phyloP scores from a whole-genome alignment of 2,888 invertebrate species.

The Rhaphigaster nebulosa region DNA sequence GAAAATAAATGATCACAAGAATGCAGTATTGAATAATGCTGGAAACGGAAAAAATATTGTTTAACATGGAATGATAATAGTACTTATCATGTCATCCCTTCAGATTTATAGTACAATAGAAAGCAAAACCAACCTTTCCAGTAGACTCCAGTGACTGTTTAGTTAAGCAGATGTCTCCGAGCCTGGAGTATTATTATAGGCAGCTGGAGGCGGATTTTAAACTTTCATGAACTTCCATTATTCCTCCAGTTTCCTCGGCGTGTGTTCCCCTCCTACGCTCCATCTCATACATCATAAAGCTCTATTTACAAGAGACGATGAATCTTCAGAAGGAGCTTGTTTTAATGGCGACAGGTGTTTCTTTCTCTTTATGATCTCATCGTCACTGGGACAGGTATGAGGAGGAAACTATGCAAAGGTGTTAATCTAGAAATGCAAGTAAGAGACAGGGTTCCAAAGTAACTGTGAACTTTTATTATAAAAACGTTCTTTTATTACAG shows the following conservation, averaged over 20 bases:
- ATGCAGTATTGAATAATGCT: no score
- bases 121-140: no score
- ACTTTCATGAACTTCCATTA: slow-evolving; percentile 3
- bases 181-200: not conserved
- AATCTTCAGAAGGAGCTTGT: not conserved
- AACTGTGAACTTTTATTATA: no score
- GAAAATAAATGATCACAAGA: no score
- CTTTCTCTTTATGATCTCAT: not conserved
- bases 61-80: not conserved
- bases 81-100: not conserved
- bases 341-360: not conserved
- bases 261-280: not conserved
- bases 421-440: no score
- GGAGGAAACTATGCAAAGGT: not conserved
- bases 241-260: not conserved
- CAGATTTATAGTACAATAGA: not conserved
- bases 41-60: no score
- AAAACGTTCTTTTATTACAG: no score
- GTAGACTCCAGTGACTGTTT: not conserved
- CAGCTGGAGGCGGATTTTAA: not conserved
- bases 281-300: not conserved
- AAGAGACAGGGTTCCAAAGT: no score
- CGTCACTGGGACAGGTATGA: not conserved
- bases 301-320: not conserved
- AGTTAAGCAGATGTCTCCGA: not conserved